A percentile compares a stretch with the other conserved stretches of the same genome.
Conservation (phyloP, 2,113 vertebrate genomes). For the Tyrannus savana region DNA sequence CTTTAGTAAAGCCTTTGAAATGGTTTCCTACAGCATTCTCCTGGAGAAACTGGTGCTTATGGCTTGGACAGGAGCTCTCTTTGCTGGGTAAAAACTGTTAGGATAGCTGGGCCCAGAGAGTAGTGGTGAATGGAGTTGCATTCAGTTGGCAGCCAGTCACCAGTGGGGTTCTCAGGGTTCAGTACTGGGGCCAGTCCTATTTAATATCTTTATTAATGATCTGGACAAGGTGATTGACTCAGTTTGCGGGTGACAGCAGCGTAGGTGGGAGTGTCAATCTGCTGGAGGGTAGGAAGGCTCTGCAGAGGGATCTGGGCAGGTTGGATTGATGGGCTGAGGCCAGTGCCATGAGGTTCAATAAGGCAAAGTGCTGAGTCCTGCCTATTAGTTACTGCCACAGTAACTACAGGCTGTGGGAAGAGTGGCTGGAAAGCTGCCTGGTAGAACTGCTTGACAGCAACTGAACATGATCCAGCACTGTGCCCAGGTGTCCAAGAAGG, state of each 20-base stretch:
- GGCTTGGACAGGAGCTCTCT: not conserved
- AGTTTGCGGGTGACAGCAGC: not conserved
- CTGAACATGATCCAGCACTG: not conserved
- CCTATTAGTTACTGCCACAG: not conserved
- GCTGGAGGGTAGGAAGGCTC: not conserved
- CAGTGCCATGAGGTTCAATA: not conserved
- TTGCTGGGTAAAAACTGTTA: not conserved
- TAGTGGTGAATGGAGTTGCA: not conserved
- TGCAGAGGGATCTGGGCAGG: not conserved
- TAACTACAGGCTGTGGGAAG: not conserved
- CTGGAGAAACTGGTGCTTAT: not conserved
- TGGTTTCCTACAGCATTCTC: not conserved
- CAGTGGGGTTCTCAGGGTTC: not conserved
- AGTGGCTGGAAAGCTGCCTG: not conserved
- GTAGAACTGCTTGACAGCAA: not conserved
- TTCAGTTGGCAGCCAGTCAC: accelerated
- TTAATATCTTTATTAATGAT: not conserved
- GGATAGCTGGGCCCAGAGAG: not conserved
- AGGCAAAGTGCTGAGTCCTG: not conserved
- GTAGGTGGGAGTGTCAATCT: accelerated
- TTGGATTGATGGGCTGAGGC: not conserved
- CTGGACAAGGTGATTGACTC: not conserved
- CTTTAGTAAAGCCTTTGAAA: not conserved
- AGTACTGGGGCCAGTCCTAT: accelerated
- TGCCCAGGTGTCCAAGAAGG: not conserved